Conservation (phyloP, 1,140 invertebrate species). For the Formica selysi region DNA sequence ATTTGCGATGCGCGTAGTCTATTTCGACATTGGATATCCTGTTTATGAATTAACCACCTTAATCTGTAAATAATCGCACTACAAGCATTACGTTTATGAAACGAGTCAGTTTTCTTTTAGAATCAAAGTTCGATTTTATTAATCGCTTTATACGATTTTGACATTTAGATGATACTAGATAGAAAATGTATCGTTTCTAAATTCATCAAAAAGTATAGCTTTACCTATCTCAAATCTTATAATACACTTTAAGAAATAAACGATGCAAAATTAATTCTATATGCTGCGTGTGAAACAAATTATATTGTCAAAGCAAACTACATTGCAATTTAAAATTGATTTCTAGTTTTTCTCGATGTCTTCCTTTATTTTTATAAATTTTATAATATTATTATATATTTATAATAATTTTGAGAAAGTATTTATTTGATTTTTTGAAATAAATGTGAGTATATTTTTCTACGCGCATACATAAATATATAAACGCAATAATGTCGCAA, state of each 20-base stretch:
- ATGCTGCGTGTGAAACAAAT: neutral
- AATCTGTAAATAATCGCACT: neutral
- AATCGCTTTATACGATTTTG: neutral
- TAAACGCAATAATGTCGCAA: neutral
- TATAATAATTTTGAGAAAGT: neutral
- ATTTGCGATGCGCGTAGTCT: neutral
- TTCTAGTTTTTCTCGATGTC: neutral
- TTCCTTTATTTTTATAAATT: neutral
- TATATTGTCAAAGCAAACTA: neutral
- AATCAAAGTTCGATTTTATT: neutral
- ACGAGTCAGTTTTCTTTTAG: neutral
- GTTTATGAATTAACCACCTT: neutral
- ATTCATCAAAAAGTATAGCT: neutral
- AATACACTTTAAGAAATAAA: neutral
- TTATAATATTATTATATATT: neutral
- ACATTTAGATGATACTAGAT: neutral
- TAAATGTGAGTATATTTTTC: neutral
- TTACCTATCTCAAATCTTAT: neutral
- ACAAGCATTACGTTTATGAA: neutral
- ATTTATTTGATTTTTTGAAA: neutral
- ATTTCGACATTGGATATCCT: neutral
- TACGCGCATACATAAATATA: neutral
- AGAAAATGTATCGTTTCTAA: neutral
- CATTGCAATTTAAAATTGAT: no score
- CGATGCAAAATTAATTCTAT: neutral